Conservation (phyloP, 2,797 vertebrate genomes). For the Brachyrhaphis roseni region DNA sequence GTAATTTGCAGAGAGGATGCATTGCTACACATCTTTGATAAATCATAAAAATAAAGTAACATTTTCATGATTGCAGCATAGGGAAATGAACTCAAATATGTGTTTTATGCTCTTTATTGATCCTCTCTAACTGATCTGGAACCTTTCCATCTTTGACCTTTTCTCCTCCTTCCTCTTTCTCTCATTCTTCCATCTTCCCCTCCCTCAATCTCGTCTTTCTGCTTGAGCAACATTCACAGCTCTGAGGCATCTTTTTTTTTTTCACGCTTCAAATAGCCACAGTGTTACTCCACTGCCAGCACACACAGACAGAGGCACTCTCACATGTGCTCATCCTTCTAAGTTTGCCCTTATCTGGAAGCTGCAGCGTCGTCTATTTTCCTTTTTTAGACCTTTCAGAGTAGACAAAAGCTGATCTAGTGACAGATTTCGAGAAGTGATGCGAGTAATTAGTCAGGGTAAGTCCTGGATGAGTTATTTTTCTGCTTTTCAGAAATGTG, state of each 20-base stretch:
- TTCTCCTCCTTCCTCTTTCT: neutral
- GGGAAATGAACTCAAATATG: neutral
- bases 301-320: constrained; percentile 28
- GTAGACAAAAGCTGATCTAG: constrained; percentile 22
- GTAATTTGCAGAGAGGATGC: neutral
- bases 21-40: neutral
- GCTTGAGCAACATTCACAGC: constrained; percentile 65
- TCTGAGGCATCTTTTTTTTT: constrained; percentile 43
- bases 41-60: neutral
- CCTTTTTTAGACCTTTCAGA: constrained; percentile 26
- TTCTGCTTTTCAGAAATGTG: neutral
- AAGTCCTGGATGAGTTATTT: neutral
- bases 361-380: constrained; percentile 46
- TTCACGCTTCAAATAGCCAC: constrained; percentile 66
- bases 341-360: constrained; percentile 46
- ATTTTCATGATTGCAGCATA: neutral
- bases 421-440: constrained; percentile 13
- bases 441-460: neutral
- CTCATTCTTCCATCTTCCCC: constrained; percentile 24
- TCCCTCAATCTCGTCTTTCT: constrained; percentile 51
- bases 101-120: neutral
- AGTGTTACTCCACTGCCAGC: constrained; percentile 57
- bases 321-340: constrained; percentile 38
- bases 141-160: neutral
- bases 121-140: neutral